phyloP scores from a whole-genome alignment of 2,888 invertebrate genomes.

The Chromoteleia sp. region DNA sequence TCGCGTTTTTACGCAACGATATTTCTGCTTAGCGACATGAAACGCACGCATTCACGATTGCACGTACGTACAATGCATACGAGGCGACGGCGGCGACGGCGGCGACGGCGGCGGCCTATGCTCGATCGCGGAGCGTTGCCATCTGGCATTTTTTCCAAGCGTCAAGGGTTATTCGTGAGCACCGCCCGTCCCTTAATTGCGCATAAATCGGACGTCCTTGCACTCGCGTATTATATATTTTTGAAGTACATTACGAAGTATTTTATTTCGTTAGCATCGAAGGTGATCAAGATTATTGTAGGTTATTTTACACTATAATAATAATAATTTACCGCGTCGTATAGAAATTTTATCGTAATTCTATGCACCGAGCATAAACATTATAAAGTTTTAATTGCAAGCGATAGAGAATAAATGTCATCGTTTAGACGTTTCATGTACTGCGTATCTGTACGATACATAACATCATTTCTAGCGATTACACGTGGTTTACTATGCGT shows the following conservation, averaged over 20 bases:
- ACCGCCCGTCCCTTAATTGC: constrained; percentile 18
- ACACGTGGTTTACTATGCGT: background rate
- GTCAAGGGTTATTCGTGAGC: constrained; percentile 20
- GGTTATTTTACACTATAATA: too few species aligned
- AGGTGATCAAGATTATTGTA: constrained; percentile 31
- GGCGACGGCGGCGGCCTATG: too few species aligned
- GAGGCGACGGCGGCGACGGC: too few species aligned
- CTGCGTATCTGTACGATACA: too few species aligned
- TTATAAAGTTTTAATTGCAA: background rate
- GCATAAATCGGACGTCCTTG: constrained; percentile 6
- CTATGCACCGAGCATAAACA: background rate
- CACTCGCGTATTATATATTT: background rate
- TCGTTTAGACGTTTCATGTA: background rate
- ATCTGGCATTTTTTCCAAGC: background rate
- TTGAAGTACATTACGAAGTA: background rate
- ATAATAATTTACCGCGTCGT: background rate
- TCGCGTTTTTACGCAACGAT: constrained; percentile 44
- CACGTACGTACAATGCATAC: too few species aligned
- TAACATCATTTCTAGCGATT: background rate
- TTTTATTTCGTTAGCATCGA: constrained; percentile 16
- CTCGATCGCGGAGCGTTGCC: background rate
- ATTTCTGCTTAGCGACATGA: constrained; percentile 34
- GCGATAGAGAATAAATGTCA: background rate
- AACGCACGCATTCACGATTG: too few species aligned
- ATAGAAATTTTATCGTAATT: constrained; percentile 2